Percentiles rank a stretch among this genome's conserved stretches.
Conservation (phyloP, 2,888 invertebrate species). For the Oligia strigilis region DNA sequence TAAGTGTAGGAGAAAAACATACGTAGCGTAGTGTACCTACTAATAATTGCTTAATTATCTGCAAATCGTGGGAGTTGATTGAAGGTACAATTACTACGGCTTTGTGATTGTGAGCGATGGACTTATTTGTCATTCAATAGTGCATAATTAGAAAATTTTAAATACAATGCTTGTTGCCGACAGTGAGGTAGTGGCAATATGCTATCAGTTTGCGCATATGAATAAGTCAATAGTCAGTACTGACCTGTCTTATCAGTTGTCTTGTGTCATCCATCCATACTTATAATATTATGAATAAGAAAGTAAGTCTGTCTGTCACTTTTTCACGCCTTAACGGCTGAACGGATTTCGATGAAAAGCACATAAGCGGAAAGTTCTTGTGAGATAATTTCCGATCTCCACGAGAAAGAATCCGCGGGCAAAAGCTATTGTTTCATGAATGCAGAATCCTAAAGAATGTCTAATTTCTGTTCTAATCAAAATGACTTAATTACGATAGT, state of each 20-base stretch:
- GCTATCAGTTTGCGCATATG: constrained; percentile 21
- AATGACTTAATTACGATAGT: not conserved
- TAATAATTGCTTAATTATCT: constrained; percentile 38
- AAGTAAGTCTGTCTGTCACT: not conserved
- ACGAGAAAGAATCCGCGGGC: not conserved
- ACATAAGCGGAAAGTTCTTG: not conserved
- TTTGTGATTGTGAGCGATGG: constrained; percentile 16
- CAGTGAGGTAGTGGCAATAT: constrained; percentile 23
- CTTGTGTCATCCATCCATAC: not conserved
- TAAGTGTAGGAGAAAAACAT: constrained; percentile 38
- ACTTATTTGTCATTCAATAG: constrained; percentile 23
- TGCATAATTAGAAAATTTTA: constrained; percentile 51
- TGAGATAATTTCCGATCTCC: not conserved
- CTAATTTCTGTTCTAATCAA: not conserved
- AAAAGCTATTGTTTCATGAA: not conserved
- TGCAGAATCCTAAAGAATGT: not conserved
- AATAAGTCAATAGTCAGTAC: constrained; percentile 9
- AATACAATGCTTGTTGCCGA: constrained; percentile 42
- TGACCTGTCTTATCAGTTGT: not conserved
- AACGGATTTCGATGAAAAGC: not conserved
- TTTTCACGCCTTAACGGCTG: not conserved
- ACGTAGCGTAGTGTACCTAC: not conserved
- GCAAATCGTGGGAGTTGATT: constrained; percentile 53
- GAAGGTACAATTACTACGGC: constrained; percentile 25
- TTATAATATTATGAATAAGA: not conserved